Conservation (phyloP, 2,797 vertebrate genomes). For the Brachyrhaphis roseni region DNA sequence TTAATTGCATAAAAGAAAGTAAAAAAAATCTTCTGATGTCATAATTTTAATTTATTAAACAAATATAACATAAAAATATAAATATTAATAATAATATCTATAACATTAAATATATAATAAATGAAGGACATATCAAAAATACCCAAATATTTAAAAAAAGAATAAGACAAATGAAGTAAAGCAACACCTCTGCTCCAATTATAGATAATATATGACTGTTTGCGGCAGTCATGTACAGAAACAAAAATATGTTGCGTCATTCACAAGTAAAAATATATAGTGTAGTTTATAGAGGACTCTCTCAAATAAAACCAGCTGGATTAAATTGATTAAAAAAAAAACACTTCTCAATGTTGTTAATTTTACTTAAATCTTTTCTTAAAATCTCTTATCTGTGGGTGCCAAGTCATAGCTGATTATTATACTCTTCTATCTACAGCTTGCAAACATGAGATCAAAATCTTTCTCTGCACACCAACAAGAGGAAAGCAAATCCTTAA, state of each 20-base stretch:
- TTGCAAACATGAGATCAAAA: constrained; percentile 9
- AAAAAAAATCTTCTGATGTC: not conserved
- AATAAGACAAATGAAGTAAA: no score
- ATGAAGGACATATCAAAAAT: no score
- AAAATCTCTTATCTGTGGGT: not conserved
- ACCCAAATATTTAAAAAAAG: no score
- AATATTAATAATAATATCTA: no score
- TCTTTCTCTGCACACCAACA: constrained; percentile 44
- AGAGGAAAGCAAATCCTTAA: constrained; percentile 40
- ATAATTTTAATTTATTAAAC: not conserved
- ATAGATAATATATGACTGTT: no score
- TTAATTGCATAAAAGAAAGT: not conserved
- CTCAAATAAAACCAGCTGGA: not conserved
- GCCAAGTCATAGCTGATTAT: not conserved
- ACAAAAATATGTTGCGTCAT: constrained; percentile 25
- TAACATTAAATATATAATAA: no score
- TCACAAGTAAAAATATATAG: not conserved
- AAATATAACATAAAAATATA: no score
- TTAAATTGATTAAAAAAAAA: not conserved
- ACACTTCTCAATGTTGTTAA: not conserved
- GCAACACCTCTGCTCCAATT: no score
- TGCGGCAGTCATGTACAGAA: not conserved
- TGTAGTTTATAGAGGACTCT: not conserved
- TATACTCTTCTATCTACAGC: not conserved
- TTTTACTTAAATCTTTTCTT: not conserved